Base-by-base conservation (phyloP, 2,888 invertebrate species). In the Muschampia plurimacula region DNA sequence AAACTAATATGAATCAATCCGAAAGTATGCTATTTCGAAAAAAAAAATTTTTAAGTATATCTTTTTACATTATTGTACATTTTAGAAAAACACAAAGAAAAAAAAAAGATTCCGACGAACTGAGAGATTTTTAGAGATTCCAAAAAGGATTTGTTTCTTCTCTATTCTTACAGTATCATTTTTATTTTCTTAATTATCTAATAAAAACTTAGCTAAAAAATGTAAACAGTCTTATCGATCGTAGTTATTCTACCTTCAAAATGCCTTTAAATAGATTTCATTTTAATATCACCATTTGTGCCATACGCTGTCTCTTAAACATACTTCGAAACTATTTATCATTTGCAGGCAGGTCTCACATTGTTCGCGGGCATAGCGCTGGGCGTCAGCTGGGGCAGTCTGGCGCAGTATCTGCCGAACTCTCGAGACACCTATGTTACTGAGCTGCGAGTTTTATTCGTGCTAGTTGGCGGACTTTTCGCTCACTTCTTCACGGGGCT, bases 381-480 rank as follows among this genome's bases (percentile, higher is more conserved):
- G 15, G 94, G 94, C 59, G 81, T 87, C 72, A 80, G 82, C 52
- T 92, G 92, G 90, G 94, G 93, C 69, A 82, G 81, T 73, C 77
- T 92, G 10, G 89, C 91, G 6, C 86, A 85, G 67, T 80, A 86
- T 59, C 75, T 90, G 69, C 93, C 93, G 0, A 85, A 87, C 78
- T 78, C 86, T 9, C 77, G 77, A 28, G 92, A 93, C 78, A 76
- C 74, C 60, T 93, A 87, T 80, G 86, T 88, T 69, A 84, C 86
- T 0, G 92, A 92, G 80, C 83, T 93, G 52, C 82, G 94, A 67
- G 81, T 93, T 28, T 81, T 91, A 10, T 85, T 89, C 77, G 89
- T 94, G 52, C 77, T 92, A 49, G 75, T 90, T 32, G 92, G 90
- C 1, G 93, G 92, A 46, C 82, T 93, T 41, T 86, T 89, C 57